Percentiles rank a stretch among this genome's conserved stretches.
Conservation (phyloP, 2,888 invertebrate species). For the Eurois occulta region DNA sequence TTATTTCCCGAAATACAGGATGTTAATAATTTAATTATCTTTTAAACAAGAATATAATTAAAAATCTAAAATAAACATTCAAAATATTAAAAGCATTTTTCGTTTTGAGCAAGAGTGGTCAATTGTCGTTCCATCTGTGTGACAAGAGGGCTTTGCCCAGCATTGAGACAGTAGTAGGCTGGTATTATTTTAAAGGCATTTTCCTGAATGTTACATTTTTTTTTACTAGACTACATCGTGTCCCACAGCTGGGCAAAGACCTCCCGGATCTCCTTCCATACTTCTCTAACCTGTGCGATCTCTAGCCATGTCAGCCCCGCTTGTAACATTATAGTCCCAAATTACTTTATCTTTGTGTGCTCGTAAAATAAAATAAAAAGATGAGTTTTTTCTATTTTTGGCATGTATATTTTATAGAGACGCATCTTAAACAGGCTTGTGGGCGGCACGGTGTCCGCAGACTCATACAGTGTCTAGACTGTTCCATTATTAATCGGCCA, state of each 20-base stretch:
- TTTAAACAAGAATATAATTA: no score
- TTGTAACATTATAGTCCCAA: not conserved
- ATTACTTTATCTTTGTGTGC: not conserved
- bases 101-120: not conserved
- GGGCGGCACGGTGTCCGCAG: constrained; percentile 2
- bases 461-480: constrained; percentile 20
- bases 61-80: not conserved
- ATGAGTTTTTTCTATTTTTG: constrained; percentile 1
- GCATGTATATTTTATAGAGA: constrained; percentile 23
- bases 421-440: constrained; percentile 36
- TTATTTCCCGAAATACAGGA: no score
- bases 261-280: no score
- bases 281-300: no score
- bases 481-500: not conserved
- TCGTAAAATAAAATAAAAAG: constrained; percentile 26
- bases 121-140: not conserved
- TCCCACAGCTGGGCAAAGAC: no score
- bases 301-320: no score
- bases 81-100: no score
- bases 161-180: not conserved
- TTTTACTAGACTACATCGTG: no score
- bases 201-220: not conserved
- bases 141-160: not conserved
- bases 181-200: not conserved
- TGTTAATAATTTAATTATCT: no score